A percentile compares a stretch with the other conserved stretches of the same genome.
Conservation (phyloP, 2,888 invertebrate species). For the Drosophila nr. perissopoda region DNA sequence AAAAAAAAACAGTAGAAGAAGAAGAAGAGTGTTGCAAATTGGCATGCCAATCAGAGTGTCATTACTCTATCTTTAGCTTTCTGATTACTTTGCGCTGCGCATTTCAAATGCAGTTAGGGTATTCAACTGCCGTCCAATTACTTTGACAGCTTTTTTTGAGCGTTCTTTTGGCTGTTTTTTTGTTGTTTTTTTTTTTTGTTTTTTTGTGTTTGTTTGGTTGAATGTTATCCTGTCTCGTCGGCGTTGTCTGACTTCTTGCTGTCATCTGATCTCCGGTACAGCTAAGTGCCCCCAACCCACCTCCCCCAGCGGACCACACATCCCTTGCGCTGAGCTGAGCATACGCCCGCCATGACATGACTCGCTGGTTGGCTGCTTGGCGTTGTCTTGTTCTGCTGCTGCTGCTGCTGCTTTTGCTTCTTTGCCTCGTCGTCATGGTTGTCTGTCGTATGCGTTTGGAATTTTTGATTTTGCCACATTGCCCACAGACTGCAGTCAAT, state of each 20-base stretch:
- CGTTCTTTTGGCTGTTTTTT: background rate
- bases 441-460: slow-evolving; percentile 79
- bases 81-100: background rate
- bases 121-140: slow-evolving; percentile 18
- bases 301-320: background rate
- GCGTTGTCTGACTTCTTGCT: slow-evolving; percentile 61
- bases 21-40: background rate
- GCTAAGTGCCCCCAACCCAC: slow-evolving; percentile 56
- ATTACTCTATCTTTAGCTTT: background rate
- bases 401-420: slow-evolving; percentile 11
- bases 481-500: slow-evolving; percentile 68
- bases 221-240: slow-evolving; percentile 66
- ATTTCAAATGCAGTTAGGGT: slow-evolving; percentile 18
- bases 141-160: slow-evolving; percentile 21
- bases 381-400: slow-evolving; percentile 6
- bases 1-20: background rate
- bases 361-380: slow-evolving; percentile 43
- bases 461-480: slow-evolving; percentile 82
- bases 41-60: background rate
- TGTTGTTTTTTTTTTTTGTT: background rate
- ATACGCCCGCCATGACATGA: slow-evolving; percentile 66
- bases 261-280: slow-evolving; percentile 77
- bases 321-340: slow-evolving; percentile 14
- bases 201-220: slow-evolving; percentile 26
- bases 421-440: slow-evolving; percentile 60